A percentile compares a stretch with the other conserved stretches of the same genome.
Conservation (phyloP, 2,888 invertebrate genomes). For the Agrochola lota region DNA sequence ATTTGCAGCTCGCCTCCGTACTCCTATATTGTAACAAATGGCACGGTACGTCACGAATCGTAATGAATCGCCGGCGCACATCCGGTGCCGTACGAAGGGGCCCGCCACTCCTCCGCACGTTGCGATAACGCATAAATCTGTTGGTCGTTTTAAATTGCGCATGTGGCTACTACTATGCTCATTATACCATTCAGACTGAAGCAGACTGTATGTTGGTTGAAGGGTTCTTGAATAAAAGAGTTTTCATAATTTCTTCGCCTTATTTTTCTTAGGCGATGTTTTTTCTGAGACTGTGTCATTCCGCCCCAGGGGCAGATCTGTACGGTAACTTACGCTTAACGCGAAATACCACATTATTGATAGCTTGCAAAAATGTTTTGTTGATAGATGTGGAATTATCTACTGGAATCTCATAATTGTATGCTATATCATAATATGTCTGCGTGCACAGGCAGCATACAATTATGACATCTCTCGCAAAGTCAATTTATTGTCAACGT, state of each 20-base stretch:
- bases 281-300: too few species aligned
- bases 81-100: slow-evolving; percentile 48
- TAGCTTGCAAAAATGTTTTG: slow-evolving; percentile 1
- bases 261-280: too few species aligned
- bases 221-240: too few species aligned
- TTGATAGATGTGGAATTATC: not conserved
- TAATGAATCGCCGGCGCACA: slow-evolving; percentile 45
- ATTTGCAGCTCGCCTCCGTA: slow-evolving; percentile 26
- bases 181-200: not conserved
- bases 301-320: too few species aligned
- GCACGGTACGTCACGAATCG: slow-evolving; percentile 32
- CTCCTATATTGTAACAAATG: slow-evolving; percentile 44
- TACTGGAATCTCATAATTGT: not conserved
- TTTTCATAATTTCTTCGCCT: too few species aligned
- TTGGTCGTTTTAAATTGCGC: slow-evolving; percentile 41
- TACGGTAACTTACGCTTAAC: too few species aligned
- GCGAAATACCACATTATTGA: not conserved
- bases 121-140: slow-evolving; percentile 44
- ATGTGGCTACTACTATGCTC: slow-evolving; percentile 6
- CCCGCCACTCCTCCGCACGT: slow-evolving; percentile 50
- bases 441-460: not conserved
- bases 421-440: too few species aligned
- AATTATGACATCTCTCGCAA: not conserved
- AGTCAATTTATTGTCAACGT: not conserved
- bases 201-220: too few species aligned